Evolutionary conservation across 2,113 vertebrate genomes (phyloP).

Genomic region (Petaurus breviceps): DNA sequence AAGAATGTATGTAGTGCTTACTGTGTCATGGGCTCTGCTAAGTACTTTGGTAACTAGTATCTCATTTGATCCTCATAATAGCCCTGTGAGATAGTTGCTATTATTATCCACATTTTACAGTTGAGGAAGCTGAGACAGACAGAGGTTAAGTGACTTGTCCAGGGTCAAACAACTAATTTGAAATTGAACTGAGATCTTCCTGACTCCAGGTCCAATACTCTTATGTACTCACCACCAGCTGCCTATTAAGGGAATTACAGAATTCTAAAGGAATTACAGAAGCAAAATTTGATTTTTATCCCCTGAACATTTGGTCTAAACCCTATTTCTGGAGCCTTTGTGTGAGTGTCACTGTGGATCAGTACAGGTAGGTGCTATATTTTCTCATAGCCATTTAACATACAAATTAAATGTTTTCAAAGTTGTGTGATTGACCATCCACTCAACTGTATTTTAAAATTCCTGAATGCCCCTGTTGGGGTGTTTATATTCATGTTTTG

Average conservation of each 20-base stretch:
- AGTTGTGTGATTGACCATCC: background rate
- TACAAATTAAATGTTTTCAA: background rate
- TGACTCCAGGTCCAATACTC: background rate
- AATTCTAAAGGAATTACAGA: background rate
- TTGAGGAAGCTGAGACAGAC: background rate
- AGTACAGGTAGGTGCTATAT: background rate
- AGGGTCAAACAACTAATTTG: background rate
- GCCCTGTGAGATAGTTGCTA: background rate
- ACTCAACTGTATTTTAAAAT: constrained; percentile 9
- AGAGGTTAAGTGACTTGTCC: background rate
- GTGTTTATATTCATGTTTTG: constrained; percentile 8
- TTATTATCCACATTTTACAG: background rate
- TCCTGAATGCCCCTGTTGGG: background rate
- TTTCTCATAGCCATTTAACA: background rate
- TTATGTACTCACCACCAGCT: background rate
- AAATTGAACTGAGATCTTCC: background rate
- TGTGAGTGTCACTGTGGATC: background rate
- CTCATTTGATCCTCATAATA: background rate
- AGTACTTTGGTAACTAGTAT: background rate
- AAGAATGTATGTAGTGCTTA: background rate
- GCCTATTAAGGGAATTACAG: background rate
- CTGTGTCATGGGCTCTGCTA: background rate
- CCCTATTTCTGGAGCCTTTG: background rate
- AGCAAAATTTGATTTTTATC: background rate
- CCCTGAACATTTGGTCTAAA: background rate